Conservation (phyloP, 2,888 invertebrate species). For the Leistus spinibarbis region DNA sequence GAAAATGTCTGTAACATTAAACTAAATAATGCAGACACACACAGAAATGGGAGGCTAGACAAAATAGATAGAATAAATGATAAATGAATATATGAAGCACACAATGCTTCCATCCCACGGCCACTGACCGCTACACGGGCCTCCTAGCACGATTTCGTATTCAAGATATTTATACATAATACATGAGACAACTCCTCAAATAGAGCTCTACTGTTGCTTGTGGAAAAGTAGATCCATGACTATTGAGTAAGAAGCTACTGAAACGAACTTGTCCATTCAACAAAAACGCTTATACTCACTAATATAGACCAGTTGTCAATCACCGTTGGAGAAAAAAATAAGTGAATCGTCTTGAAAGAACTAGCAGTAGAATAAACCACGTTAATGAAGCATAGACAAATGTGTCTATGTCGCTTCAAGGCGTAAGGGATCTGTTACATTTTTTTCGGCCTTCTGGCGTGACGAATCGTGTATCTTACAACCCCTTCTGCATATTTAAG, state of each 20-base stretch:
- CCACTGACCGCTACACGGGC: neutral
- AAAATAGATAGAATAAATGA: conserved; percentile 20
- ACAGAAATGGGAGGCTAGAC: neutral
- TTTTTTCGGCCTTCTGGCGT: too few species aligned
- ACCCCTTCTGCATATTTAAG: conserved; percentile 11
- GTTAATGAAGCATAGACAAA: conserved; percentile 12
- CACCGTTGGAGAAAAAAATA: too few species aligned
- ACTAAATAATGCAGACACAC: conserved; percentile 1
- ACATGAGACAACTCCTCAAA: neutral
- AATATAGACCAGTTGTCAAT: too few species aligned
- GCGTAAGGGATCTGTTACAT: neutral
- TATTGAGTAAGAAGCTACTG: neutral
- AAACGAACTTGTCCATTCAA: neutral
- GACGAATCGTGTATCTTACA: neutral
- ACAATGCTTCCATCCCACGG: conserved; percentile 15
- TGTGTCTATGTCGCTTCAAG: conserved; percentile 10
- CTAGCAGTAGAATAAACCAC: conserved; percentile 4
- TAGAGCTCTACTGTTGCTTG: neutral
- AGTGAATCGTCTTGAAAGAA: conserved; percentile 3
- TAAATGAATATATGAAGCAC: conserved; percentile 24
- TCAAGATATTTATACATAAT: conserved; percentile 28
- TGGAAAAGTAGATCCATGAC: neutral
- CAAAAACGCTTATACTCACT: neutral
- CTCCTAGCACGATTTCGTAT: conserved; percentile 19
- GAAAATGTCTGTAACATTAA: too few species aligned